Evolutionary conservation across 2,113 vertebrate species (phyloP), one percentile per base, ranked within the genome.

Genomic region (Ptilorrhoa leucosticta): DNA sequence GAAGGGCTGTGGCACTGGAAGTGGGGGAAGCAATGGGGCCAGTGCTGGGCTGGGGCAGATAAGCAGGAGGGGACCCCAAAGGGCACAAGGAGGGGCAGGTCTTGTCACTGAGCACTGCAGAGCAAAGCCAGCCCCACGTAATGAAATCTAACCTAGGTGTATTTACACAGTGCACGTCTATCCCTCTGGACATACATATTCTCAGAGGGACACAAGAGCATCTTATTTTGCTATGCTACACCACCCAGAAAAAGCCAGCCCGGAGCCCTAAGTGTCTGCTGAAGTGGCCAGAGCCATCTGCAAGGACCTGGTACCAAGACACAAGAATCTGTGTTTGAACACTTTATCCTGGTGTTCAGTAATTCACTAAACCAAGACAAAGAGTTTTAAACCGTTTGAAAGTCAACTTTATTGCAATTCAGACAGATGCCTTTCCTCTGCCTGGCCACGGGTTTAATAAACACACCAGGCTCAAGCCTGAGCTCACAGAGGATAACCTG

Each of bases 401-500:
- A 93, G 94, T 42, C 53, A 86, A 48, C 44, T 90, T 78, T 73
- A 90, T 63, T 90, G 77, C 63, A 56, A 47, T 94, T 94, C 89
- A 88, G 80, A 54, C 82, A 82, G 81, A 45, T 33, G 68, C 30
- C 31, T 94, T 96, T 65, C 47, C 48, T 86, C 81, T 81, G 80
- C 91, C 94, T 73, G 77, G 72, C 70, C 77, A 33, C 0, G 11
- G 64, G 63, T 91, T 96, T 96, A 92, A 83, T 65, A 93, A 93
- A 93, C 81, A 94, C 68, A 76, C 68, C 13, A 22, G 93, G 87
- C 94, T 98, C 94, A 87, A 5, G 39, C 53, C 86, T 73, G 94
- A 96, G 97, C 64, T 96, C 86, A 15, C 64, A 2, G 2, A 73
- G 50, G 97, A 96, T 97, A 93, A 84, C 80, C 44, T 35, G 73